phyloP scores from a whole-genome alignment of 2,113 vertebrate genomes.

The Callochromis pleurospilus region DNA sequence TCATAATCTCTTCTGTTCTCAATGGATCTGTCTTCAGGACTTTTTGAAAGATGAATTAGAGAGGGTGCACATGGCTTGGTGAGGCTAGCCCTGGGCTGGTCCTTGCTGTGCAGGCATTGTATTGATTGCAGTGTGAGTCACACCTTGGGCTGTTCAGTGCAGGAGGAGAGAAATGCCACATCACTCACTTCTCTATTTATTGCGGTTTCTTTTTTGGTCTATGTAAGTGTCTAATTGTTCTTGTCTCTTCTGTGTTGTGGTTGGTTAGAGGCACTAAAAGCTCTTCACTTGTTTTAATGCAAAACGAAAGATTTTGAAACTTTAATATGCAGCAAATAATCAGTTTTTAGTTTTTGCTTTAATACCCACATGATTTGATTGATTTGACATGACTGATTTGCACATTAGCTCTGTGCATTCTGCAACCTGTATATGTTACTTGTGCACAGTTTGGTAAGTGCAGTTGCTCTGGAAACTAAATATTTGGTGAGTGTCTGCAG shows the following conservation, averaged over 20 bases:
- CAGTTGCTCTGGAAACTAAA: not conserved
- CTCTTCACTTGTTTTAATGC: not conserved
- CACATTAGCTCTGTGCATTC: not conserved
- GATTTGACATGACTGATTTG: not conserved
- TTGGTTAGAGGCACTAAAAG: not conserved
- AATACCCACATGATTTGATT: not conserved
- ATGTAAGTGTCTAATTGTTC: constrained; percentile 28
- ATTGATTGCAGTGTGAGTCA: constrained; percentile 75
- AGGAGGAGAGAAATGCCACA: constrained; percentile 72
- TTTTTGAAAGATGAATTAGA: constrained; percentile 65
- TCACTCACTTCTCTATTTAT: constrained; percentile 60
- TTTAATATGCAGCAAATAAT: not conserved
- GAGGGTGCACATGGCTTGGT: constrained; percentile 44
- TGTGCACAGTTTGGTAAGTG: not conserved
- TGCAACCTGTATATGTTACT: not conserved
- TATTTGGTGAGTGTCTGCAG: not conserved
- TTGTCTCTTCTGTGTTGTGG: not conserved
- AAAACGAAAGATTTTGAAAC: not conserved
- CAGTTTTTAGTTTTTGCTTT: not conserved
- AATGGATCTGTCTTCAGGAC: constrained; percentile 38
- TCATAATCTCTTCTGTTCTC: constrained; percentile 28
- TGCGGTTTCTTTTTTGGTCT: constrained; percentile 40
- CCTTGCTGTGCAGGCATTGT: constrained; percentile 60
- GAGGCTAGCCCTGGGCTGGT: constrained; percentile 51
- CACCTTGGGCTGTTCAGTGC: constrained; percentile 61